phyloP scores from a whole-genome alignment of 2,113 vertebrate species.

The Ardeotis arabs region DNA sequence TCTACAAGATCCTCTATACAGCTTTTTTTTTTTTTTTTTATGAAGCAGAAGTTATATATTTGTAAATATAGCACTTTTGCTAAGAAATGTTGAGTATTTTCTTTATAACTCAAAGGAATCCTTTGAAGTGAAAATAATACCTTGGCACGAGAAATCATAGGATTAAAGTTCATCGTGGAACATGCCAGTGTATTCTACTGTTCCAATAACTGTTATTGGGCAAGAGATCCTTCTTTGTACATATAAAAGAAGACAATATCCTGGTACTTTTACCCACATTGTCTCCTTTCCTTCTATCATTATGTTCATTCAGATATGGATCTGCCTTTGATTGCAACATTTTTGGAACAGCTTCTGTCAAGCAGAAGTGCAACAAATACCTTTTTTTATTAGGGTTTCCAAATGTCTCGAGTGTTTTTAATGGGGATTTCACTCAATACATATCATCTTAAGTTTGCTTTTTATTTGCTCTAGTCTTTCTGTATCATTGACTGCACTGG shows the following conservation, averaged over 20 bases:
- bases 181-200: not conserved
- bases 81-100: not conserved
- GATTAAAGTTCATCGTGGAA: not conserved
- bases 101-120: not conserved
- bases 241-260: not conserved
- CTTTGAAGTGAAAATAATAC: not conserved
- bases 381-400: not conserved
- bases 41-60: not conserved
- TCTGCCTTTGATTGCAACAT: not conserved
- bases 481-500: not conserved
- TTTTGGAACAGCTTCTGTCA: not conserved
- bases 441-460: not conserved
- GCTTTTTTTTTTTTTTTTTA: not conserved
- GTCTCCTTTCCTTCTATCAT: not conserved
- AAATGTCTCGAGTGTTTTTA: not conserved
- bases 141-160: not conserved
- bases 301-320: not conserved
- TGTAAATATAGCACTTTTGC: not conserved
- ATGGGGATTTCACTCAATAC: not conserved
- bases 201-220: not conserved
- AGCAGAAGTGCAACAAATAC: not conserved
- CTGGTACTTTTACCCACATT: fast-evolving
- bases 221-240: not conserved
- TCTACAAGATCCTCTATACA: not conserved
- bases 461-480: not conserved